These are phyloP conservation scores for Ophion ventricosus DNA, from an alignment of 2,888 invertebrate species.

Conservation along the genomic window DNA sequence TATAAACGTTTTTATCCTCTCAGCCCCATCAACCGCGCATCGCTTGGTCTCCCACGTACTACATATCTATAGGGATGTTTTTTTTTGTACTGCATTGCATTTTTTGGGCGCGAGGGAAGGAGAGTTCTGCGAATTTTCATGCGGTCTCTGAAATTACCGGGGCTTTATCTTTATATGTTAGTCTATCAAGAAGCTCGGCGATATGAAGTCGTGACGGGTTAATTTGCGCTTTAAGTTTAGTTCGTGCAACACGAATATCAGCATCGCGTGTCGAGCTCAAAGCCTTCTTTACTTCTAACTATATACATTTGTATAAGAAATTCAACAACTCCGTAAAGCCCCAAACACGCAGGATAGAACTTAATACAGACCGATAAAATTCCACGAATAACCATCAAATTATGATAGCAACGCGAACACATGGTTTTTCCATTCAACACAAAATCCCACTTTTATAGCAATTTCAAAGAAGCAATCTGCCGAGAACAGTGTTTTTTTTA, in stretches of 20 bases:
- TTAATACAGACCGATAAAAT: slow-evolving; percentile 68
- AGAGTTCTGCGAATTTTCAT: neutral
- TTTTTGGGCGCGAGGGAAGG: neutral
- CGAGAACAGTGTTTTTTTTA: neutral
- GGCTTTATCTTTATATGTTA: slow-evolving; percentile 20
- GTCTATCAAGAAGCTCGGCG: slow-evolving; percentile 68
- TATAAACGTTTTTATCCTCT: too few relatives aligned
- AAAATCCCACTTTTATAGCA: neutral
- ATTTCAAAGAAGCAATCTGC: neutral
- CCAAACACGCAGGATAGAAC: slow-evolving; percentile 67
- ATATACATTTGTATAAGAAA: slow-evolving; percentile 28
- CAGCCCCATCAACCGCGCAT: too few relatives aligned
- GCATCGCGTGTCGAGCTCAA: slow-evolving; percentile 74
- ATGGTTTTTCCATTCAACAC: slow-evolving; percentile 5
- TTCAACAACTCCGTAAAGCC: slow-evolving; percentile 71
- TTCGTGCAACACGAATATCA: slow-evolving; percentile 67
- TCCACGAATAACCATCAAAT: slow-evolving; percentile 33
- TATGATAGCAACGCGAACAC: slow-evolving; percentile 1
- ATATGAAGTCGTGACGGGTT: slow-evolving; percentile 78
- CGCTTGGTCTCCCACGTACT: too few relatives aligned
- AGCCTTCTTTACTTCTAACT: slow-evolving; percentile 14
- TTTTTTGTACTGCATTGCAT: neutral
- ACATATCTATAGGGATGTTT: too few relatives aligned
- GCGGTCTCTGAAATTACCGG: slow-evolving; percentile 9
- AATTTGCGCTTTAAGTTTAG: slow-evolving; percentile 75